phyloP scores from a whole-genome alignment of 2,888 invertebrate species.

The Cantharis flavilabris region DNA sequence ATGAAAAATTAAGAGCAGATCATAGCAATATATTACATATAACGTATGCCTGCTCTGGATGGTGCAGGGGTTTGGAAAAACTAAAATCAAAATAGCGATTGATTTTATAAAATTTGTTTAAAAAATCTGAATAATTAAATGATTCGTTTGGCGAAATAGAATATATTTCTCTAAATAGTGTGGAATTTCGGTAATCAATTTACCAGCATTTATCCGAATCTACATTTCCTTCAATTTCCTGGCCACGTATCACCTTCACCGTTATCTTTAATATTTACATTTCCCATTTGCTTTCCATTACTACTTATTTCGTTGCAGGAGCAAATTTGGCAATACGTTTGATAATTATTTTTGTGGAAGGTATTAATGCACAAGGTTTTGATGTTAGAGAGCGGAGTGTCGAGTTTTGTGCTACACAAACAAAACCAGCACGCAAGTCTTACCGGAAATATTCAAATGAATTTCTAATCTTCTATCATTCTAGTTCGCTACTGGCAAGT shows the following conservation, averaged over 20 bases:
- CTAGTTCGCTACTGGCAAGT: conserved; percentile 26
- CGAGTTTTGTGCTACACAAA: conserved; percentile 22
- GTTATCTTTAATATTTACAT: conserved; percentile 44
- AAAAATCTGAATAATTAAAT: background rate
- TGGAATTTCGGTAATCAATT: conserved; percentile 40
- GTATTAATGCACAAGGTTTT: conserved; percentile 7
- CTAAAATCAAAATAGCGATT: background rate
- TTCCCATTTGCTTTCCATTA: conserved; percentile 38
- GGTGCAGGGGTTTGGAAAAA: too few species aligned
- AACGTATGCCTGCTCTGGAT: too few species aligned
- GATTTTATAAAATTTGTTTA: background rate
- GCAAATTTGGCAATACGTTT: conserved; percentile 18
- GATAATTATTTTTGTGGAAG: conserved; percentile 13
- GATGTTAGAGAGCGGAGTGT: conserved; percentile 22
- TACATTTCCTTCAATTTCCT: conserved; percentile 48
- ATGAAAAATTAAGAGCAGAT: too few species aligned
- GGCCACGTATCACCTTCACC: conserved; percentile 40
- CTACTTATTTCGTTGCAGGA: conserved; percentile 27
- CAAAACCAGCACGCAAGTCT: conserved; percentile 29
- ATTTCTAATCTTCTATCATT: conserved; percentile 55
- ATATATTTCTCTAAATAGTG: conserved; percentile 25
- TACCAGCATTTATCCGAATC: conserved; percentile 47
- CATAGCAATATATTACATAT: too few species aligned
- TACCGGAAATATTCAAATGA: conserved; percentile 59
- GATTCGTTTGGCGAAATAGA: conserved; percentile 2